Evolutionary conservation across 2,797 vertebrate genomes (phyloP).

Genomic region (Halcyon leucocephala): DNA sequence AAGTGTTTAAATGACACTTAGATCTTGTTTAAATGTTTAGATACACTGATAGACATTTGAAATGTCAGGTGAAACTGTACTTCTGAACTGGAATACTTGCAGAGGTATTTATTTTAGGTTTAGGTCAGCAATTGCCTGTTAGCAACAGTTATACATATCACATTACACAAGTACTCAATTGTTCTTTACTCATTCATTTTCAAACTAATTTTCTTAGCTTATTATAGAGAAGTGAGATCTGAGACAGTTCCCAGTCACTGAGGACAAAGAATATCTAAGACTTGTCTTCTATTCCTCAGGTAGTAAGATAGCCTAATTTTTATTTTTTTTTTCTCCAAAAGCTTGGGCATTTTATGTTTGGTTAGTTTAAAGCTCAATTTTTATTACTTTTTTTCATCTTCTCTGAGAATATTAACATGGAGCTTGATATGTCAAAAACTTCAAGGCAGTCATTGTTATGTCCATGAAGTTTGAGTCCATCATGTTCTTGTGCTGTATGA

Average conservation of each 20-base stretch:
- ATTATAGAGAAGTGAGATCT: background rate
- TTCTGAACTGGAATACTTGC: background rate
- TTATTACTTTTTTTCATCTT: background rate
- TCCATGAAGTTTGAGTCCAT: background rate
- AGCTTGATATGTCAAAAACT: background rate
- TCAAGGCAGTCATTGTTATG: background rate
- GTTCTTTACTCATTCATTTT: background rate
- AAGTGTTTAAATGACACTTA: background rate
- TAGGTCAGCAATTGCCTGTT: background rate
- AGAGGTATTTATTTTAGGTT: background rate
- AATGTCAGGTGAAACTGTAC: background rate
- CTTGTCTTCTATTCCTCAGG: background rate
- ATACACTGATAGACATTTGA: background rate
- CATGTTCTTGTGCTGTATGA: background rate
- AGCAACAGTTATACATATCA: background rate
- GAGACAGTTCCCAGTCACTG: background rate
- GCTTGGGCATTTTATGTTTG: background rate
- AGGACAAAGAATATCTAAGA: background rate
- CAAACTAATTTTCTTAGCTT: background rate
- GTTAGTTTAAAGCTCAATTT: background rate
- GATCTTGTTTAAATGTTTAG: background rate
- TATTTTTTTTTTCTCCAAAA: background rate
- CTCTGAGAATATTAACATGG: background rate
- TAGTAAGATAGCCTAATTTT: background rate
- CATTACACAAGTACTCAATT: background rate